Evolutionary conservation across 1,140 invertebrate genomes (phyloP).

Genomic region (Drosophila orena): DNA sequence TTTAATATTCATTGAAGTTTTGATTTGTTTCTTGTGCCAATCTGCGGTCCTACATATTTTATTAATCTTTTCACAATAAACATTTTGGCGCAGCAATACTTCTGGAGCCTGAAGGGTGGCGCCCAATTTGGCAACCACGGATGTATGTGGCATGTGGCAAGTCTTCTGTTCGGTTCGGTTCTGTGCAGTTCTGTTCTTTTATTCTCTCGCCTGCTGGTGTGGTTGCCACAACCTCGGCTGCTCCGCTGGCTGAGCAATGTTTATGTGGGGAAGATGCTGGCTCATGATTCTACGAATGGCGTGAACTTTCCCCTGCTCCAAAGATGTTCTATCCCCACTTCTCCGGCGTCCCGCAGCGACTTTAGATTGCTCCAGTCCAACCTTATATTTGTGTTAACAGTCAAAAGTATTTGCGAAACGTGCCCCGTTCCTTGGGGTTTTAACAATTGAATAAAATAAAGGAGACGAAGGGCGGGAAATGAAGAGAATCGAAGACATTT

Average conservation of each 20-base stretch:
- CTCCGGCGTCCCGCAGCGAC: constrained; percentile 56
- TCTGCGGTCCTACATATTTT: constrained; percentile 45
- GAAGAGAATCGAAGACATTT: constrained; percentile 6
- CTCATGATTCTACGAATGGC: constrained; percentile 71
- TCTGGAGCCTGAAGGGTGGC: constrained; percentile 9
- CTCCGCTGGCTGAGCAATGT: constrained; percentile 24
- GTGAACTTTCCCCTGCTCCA: constrained; percentile 59
- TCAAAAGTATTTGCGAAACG: constrained; percentile 33
- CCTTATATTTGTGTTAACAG: constrained; percentile 44
- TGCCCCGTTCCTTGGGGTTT: constrained; percentile 4
- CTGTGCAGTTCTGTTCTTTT: constrained; percentile 1
- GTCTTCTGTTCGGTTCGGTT: constrained; percentile 10
- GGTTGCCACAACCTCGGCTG: constrained; percentile 34
- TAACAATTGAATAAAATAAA: constrained; percentile 33
- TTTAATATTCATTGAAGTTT: constrained; percentile 9
- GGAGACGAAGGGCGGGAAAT: neutral
- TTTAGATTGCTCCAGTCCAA: constrained; percentile 53
- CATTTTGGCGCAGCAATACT: constrained; percentile 65
- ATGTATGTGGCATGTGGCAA: constrained; percentile 43
- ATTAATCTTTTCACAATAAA: constrained; percentile 69
- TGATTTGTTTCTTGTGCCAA: neutral
- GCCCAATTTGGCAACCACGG: constrained; percentile 61
- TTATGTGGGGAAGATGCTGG: constrained; percentile 41
- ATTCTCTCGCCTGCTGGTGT: constrained; percentile 39
- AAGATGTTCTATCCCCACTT: constrained; percentile 5